Base-by-base conservation (phyloP, 2,888 invertebrate species). In the Gari tellinella region DNA sequence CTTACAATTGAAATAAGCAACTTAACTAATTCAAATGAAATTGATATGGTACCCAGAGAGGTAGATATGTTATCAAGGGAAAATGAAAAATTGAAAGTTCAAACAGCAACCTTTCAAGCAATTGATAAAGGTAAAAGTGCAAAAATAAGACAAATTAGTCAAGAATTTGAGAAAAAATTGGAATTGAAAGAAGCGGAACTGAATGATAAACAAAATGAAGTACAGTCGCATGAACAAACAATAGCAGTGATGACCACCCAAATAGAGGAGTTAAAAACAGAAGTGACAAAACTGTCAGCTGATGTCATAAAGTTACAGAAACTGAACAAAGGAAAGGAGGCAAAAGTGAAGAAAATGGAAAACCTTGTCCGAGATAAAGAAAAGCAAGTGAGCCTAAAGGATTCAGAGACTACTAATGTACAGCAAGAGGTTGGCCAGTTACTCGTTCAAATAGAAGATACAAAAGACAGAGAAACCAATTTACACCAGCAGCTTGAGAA, bases 161-260 rank as follows among this genome's bases (percentile, higher is more conserved):
- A 75, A 31, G 78, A 81, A 45, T 49, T 72, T 57, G 72, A 81
- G 51, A 75, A 72, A 26, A 37, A 43, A 21, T 25, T 83, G 19
- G 77, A 68, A 43, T 80, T 80, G 37, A 88, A 88, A 73, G 84
- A 87, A 67, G 79, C 82, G 40, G 84, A 85, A 76, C 63, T 87
- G n/a, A 53, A 58, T 21, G 58, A 73, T 26, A 65, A 58, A 31
- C 25, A 38, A 15, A 17, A 10, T 14, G 49, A 67, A 58, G 58
- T 72, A 38, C 48, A 61, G 58, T 43, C 62, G 17, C n/a, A 62
- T n/a, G 77, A 77, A 63, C 31, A 21, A 21, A 26, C 58, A 23
- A 10, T 78, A 4, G 48, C 51, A 10, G 40, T 58, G 37, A 61
- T 55, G 23, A 56, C 51, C 31, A 57, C 38, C 14, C 57, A 65